Evolutionary conservation across 1,140 invertebrate species (phyloP), one percentile per base, ranked within the genome.

Genomic region (Magallana gigas): DNA sequence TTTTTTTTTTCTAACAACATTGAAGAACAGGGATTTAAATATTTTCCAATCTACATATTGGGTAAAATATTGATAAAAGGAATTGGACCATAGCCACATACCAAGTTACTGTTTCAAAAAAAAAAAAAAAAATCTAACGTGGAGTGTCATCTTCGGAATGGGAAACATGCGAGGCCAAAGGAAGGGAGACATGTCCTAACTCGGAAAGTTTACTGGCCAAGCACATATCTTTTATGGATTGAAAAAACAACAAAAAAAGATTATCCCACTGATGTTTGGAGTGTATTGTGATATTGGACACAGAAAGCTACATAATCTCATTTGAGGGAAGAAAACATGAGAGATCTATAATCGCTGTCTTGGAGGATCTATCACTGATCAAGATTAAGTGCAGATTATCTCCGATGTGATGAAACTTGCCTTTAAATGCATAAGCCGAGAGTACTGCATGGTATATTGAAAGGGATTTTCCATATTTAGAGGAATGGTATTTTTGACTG

Each of bases 61-160:
- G 8, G 60, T 76, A 29, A 76, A 76, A 76, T 76, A 76, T 76
- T 76, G 68, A 76, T 76, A 76, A 76, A 76, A 76, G 68, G 68
- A 76, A 76, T 76, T 76, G 68, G 68, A 76, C 68, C 68, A 23
- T 76, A 23, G 18, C 68, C 23, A 48, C 36, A 76, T 76, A 76
- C 68, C 68, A 76, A 76, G 68, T 76, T 76, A 76, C 68, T 76
- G 68, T 76, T 76, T 76, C 68, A 76, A 76, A 76, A 76, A 18
- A 29, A 36, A 36, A 36, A 36, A 36, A 36, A 48, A 48, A 48
- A 48, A 48, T 48, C 36, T 48, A 48, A 48, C 36, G 3, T 48
- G 36, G 23, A 29, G 68, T 76, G 68, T 76, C 68, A 76, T 76
- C 68, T 76, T 76, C 68, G 68, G 68, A 76, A 29, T 76, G 23